Conservation (phyloP, 2,888 invertebrate species). For the Stenurella melanura region DNA sequence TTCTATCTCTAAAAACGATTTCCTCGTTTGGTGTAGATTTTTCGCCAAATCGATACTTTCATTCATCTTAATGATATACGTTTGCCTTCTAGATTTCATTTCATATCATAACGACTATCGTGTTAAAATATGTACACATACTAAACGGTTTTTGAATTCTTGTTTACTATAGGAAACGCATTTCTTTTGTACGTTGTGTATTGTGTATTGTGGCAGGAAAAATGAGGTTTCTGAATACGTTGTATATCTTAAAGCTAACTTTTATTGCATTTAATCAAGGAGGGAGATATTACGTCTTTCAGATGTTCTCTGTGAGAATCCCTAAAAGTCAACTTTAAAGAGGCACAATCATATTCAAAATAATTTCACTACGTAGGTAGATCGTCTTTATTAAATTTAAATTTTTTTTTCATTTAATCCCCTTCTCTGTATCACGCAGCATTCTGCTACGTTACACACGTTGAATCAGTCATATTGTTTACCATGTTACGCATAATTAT, state of each 20-base stretch:
- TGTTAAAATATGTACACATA: slow-evolving; percentile 23
- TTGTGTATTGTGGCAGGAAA: slow-evolving; percentile 21
- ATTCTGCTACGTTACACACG: too few relatives aligned
- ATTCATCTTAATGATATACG: neutral
- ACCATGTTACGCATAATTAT: too few relatives aligned
- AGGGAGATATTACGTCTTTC: slow-evolving; percentile 30
- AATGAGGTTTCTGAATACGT: slow-evolving; percentile 30
- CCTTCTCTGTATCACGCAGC: too few relatives aligned
- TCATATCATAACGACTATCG: slow-evolving; percentile 20
- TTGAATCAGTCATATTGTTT: too few relatives aligned
- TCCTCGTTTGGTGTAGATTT: neutral
- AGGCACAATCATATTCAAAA: neutral
- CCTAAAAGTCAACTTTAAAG: neutral
- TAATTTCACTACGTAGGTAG: neutral
- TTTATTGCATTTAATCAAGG: slow-evolving; percentile 35
- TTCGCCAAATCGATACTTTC: neutral
- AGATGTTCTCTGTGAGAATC: slow-evolving; percentile 21
- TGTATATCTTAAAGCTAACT: slow-evolving; percentile 31
- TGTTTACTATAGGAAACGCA: slow-evolving; percentile 18
- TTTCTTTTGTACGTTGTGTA: slow-evolving; percentile 18
- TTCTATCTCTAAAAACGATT: neutral
- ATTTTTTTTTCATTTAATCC: neutral
- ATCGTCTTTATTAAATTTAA: neutral
- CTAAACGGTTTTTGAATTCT: slow-evolving; percentile 31
- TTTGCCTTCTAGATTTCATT: slow-evolving; percentile 13